Percentiles rank a stretch among this genome's conserved stretches.
Conservation (phyloP, 64 coral and sea anemone species). For the Porites lutea region DNA sequence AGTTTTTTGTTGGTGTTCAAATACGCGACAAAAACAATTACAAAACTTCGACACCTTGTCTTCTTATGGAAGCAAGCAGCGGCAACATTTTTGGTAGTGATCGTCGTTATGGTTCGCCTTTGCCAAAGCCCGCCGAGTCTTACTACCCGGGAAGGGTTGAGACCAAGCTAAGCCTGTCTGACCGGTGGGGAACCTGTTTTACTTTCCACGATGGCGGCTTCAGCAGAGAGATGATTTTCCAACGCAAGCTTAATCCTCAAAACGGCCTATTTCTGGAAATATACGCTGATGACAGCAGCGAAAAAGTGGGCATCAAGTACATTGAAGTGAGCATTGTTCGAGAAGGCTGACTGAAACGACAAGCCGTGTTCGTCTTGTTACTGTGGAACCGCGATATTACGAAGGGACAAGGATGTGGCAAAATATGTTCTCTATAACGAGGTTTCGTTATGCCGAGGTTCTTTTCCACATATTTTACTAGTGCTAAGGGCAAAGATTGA, state of each 20-base stretch:
- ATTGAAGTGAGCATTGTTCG: slow-evolving; percentile 23
- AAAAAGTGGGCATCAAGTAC: slow-evolving; percentile 36
- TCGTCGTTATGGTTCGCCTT: neutral
- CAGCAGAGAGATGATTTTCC: slow-evolving; percentile 3
- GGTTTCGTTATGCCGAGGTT: too few species aligned
- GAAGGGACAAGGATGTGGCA: too few species aligned
- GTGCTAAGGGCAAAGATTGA: too few species aligned
- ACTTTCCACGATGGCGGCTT: neutral
- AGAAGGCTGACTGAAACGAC: neutral
- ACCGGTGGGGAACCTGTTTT: slow-evolving; percentile 47
- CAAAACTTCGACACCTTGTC: neutral
- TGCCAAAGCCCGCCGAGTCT: neutral
- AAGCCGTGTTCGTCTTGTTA: too few species aligned
- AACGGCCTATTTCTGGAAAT: slow-evolving; percentile 35
- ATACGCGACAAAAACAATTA: slow-evolving; percentile 16
- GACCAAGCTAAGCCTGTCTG: slow-evolving; percentile 5
- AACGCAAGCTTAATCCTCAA: neutral
- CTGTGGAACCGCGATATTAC: too few species aligned
- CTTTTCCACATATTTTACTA: too few species aligned
- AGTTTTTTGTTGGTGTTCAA: slow-evolving; percentile 16
- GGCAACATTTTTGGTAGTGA: neutral
- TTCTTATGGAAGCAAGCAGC: slow-evolving; percentile 17
- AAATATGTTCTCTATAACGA: too few species aligned
- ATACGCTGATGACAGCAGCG: neutral
- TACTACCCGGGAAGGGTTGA: slow-evolving; percentile 31